Conservation (phyloP, 2,888 invertebrate species). For the Microctonus hyperodae region DNA sequence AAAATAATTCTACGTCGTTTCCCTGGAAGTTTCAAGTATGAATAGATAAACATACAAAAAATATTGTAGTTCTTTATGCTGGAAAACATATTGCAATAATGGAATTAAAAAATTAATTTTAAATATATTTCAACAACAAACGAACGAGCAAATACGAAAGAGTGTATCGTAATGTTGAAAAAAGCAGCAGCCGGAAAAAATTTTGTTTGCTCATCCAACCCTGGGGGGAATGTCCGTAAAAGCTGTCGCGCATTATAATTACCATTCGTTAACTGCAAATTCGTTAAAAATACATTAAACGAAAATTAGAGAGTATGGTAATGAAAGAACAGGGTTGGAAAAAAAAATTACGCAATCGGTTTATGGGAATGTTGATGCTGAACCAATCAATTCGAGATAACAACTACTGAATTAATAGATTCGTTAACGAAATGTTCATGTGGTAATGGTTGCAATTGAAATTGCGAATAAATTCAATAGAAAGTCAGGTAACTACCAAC, state of each 20-base stretch:
- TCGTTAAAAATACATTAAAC: slow-evolving; percentile 28
- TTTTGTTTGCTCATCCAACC: slow-evolving; percentile 23
- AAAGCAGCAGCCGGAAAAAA: slow-evolving; percentile 4
- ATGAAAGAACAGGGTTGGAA: not conserved
- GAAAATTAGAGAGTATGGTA: slow-evolving; percentile 3
- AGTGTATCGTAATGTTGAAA: not conserved
- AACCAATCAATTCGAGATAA: slow-evolving; percentile 20
- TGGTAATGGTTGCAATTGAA: not conserved
- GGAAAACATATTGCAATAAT: no score
- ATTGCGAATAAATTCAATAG: not conserved
- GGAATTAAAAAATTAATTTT: no score
- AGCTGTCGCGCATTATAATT: slow-evolving; percentile 23
- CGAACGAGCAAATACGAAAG: not conserved
- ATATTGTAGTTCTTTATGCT: no score
- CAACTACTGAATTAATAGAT: slow-evolving; percentile 24
- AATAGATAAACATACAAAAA: no score
- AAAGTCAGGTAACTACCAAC: no score
- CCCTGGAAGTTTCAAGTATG: no score
- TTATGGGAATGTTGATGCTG: not conserved
- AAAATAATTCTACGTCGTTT: no score
- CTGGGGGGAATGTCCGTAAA: slow-evolving; percentile 1
- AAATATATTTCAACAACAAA: no score
- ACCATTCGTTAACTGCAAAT: slow-evolving; percentile 25
- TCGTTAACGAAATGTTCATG: slow-evolving; percentile 9
- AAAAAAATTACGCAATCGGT: not conserved